Percentiles rank a stretch among this genome's conserved stretches.
phyloP scores from a whole-genome alignment of 2,113 vertebrate species.

The Spheniscus mendiculus region DNA sequence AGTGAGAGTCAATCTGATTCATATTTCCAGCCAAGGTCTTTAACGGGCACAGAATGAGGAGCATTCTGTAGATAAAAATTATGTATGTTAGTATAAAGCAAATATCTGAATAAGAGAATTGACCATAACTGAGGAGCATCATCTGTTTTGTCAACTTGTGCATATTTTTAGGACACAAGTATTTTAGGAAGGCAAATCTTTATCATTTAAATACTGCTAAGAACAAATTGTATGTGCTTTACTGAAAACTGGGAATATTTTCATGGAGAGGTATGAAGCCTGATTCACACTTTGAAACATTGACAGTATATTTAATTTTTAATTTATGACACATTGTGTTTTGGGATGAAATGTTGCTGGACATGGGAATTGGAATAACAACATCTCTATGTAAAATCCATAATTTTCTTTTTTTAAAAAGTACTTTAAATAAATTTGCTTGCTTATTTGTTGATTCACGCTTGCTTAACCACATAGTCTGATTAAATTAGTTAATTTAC shows the following conservation, averaged over 20 bases:
- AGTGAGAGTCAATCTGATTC: not conserved
- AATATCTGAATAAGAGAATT: not conserved
- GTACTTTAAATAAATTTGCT: not conserved
- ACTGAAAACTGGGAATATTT: not conserved
- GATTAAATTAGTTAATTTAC: not conserved
- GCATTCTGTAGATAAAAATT: not conserved
- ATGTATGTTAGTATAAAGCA: not conserved
- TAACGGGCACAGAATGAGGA: not conserved
- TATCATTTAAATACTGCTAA: not conserved
- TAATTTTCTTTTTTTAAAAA: not conserved
- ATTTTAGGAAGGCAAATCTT: not conserved
- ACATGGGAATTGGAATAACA: not conserved
- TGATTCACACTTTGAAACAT: not conserved
- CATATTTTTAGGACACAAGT: not conserved
- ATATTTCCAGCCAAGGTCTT: not conserved
- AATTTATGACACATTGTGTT: not conserved
- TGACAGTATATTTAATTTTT: not conserved
- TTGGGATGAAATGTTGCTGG: not conserved
- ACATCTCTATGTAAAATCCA: rapidly evolving
- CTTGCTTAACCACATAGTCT: not conserved
- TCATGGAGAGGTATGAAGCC: not conserved
- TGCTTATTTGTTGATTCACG: not conserved
- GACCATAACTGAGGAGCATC: not conserved
- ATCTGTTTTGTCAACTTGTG: not conserved
- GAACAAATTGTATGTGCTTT: not conserved